Base-by-base conservation (phyloP, 2,797 vertebrate genomes). In the Etheostoma perlongum region DNA sequence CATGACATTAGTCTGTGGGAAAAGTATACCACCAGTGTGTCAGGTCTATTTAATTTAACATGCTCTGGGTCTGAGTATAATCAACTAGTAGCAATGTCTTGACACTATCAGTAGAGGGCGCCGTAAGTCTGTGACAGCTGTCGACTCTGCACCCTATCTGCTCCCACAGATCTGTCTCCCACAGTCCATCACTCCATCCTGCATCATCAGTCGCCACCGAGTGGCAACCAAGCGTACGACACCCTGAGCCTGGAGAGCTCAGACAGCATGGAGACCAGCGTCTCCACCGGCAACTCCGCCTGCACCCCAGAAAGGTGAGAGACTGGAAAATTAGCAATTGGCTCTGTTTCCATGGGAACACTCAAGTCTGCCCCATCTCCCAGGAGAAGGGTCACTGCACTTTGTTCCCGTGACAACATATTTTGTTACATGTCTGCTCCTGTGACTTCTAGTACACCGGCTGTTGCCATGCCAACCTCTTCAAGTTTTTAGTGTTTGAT, bases 231-330 rank as follows among this genome's bases (percentile, higher is more conserved):
- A 67, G 96, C 97, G 0, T 99, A 98, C 0, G 98, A 99, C 96
- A 99, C 98, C 0, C 95, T 99, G 79, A 99, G 98, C 88, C 93
- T 99, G 92, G 98, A 99, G 93, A 99, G 98, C 92, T 99, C 98
- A 0, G 98, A 99, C 95, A 99, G 98, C 90, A 72, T 98, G 94
- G 98, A 99, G 86, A 99, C 98, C 93, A 99, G 96, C 90, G 93
- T 98, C 92, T 99, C 98, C 82, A 95, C 96, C 0, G 96, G 97
- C 79, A 97, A 96, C 92, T 99, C 97, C 0, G 96, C 96, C 76
- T 99, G 97, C 91, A 98, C 94, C 83, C 95, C 95, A 40, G 95
- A 96, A 94, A 95, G 95, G 95, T 96, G 93, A 94, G 92, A 90
- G 84, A 88, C 83, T 76, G 77, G 85, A 48, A 89, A 83, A 81